Conservation (phyloP, 2,113 vertebrate genomes). For the Lichenostomus cassidix region DNA sequence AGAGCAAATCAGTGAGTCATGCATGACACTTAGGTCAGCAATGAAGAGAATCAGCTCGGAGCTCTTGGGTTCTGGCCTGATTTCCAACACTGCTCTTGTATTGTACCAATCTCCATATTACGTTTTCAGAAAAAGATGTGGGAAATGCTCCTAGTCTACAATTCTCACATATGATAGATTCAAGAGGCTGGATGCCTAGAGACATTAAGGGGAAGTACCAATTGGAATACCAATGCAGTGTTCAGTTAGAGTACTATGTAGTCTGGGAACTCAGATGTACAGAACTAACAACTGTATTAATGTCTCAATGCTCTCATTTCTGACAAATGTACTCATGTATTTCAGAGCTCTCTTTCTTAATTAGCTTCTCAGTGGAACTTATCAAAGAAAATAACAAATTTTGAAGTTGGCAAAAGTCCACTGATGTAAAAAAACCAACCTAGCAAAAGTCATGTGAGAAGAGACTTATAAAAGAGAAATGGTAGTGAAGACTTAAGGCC, state of each 20-base stretch:
- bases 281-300: background rate
- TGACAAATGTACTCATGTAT: background rate
- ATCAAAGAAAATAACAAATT: background rate
- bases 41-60: background rate
- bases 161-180: background rate
- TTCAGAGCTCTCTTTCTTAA: background rate
- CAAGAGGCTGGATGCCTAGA: background rate
- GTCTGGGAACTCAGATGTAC: background rate
- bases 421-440: background rate
- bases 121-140: background rate
- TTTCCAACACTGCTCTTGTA: background rate
- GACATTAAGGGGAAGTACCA: background rate
- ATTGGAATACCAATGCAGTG: background rate
- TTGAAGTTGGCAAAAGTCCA: background rate
- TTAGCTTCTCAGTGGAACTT: background rate
- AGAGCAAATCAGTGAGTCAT: background rate
- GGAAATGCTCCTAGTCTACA: background rate
- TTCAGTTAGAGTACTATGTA: background rate
- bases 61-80: background rate
- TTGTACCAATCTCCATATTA: background rate
- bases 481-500: background rate
- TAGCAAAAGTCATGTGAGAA: background rate
- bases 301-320: background rate
- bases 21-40: background rate
- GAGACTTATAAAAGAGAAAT: background rate